Percentiles rank a stretch among this genome's conserved stretches.
Evolutionary conservation across 2,113 vertebrate species (phyloP).

Genomic region (Pseudopipra pipra): DNA sequence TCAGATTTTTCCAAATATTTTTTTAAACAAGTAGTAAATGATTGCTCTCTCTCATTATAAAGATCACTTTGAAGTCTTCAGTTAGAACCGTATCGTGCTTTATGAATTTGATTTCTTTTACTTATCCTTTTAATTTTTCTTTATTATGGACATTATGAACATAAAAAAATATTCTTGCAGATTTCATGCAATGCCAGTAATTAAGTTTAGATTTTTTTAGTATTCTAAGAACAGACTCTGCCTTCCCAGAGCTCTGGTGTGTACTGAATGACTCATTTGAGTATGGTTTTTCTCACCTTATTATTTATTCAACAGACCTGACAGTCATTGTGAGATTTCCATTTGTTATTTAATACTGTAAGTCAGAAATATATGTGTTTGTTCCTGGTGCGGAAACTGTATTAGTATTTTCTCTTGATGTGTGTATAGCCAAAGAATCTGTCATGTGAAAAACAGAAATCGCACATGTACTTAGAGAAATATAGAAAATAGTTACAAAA

Average conservation of each 20-base stretch:
- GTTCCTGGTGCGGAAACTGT: not conserved
- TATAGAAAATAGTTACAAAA: conserved; percentile 5
- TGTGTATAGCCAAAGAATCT: not conserved
- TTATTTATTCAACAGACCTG: conserved; percentile 32
- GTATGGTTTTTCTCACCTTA: not conserved
- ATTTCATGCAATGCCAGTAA: conserved; percentile 9
- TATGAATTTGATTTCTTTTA: conserved; percentile 1
- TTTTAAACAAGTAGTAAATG: not conserved
- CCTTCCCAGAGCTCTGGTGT: not conserved
- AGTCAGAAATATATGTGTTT: not conserved
- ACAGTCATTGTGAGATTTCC: not conserved
- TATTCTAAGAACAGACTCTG: not conserved
- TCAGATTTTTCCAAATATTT: not conserved
- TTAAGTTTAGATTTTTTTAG: conserved; percentile 20
- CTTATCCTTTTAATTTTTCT: not conserved
- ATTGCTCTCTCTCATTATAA: not conserved
- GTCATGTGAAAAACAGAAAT: not conserved
- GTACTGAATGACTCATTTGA: not conserved
- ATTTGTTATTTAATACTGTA: not conserved
- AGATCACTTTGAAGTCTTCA: not conserved
- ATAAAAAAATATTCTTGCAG: not conserved
- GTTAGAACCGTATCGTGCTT: not conserved
- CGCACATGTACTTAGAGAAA: not conserved
- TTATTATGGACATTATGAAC: not conserved
- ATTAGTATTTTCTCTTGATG: not conserved